These are phyloP conservation scores for Xenops minutus DNA, from an alignment of 2,797 vertebrate genomes.

Conservation along the genomic window DNA sequence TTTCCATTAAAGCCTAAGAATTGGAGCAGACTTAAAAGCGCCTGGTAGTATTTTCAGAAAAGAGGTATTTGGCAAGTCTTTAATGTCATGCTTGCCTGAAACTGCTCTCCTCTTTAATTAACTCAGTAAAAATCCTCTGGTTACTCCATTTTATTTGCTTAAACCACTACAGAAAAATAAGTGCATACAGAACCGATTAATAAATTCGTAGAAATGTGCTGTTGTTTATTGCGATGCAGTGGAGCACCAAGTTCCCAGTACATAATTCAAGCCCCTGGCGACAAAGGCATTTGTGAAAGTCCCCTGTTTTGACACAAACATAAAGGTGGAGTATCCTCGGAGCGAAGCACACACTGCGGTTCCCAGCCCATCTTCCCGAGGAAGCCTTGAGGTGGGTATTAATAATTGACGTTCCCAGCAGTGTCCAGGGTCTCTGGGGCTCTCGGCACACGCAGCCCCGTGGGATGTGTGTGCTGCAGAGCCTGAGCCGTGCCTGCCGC, in stretches of 20 bases:
- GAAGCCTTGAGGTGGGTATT: conserved; percentile 20
- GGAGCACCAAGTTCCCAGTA: neutral
- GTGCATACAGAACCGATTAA: conserved; percentile 1
- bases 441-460: neutral
- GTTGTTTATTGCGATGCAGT: neutral
- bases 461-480: neutral
- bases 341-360: neutral
- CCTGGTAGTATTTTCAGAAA: conserved; percentile 50
- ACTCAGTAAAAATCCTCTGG: conserved; percentile 46
- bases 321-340: neutral
- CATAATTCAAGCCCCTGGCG: neutral
- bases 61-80: conserved; percentile 58
- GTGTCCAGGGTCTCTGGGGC: conserved; percentile 24
- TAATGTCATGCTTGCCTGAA: conserved; percentile 57
- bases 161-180: conserved; percentile 50
- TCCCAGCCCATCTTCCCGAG: neutral
- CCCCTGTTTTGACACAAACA: conserved; percentile 12
- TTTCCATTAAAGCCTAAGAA: conserved; percentile 45
- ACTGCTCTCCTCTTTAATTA: conserved; percentile 61
- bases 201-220: conserved; percentile 10
- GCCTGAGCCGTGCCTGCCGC: neutral
- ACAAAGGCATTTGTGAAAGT: neutral
- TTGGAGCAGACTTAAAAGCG: conserved; percentile 46
- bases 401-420: conserved; percentile 35
- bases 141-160: conserved; percentile 49